Percentiles rank a stretch among this genome's conserved stretches.
These are phyloP conservation scores for Hucho hucho DNA, from an alignment of 2,113 vertebrate genomes.

Conservation along the genomic window DNA sequence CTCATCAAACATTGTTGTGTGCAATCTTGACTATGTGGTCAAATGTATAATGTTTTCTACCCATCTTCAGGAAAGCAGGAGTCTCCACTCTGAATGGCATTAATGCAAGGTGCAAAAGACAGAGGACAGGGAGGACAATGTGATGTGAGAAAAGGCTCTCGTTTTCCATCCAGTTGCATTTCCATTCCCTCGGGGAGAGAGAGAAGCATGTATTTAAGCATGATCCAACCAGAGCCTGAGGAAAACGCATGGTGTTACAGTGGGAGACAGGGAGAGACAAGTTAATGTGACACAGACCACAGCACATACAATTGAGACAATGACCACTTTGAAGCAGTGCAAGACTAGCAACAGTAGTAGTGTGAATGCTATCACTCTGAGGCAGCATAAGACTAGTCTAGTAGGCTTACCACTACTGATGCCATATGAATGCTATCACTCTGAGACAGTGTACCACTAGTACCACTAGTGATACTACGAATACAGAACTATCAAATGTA, in stretches of 20 bases:
- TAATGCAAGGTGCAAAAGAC: neutral
- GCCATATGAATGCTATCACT: neutral
- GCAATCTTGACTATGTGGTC: slow-evolving; percentile 2
- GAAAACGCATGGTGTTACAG: neutral
- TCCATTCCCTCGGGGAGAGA: neutral
- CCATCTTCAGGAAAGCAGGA: neutral
- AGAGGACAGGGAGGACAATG: neutral
- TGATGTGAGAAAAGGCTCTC: neutral
- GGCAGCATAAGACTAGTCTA: neutral
- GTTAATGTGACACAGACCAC: slow-evolving; percentile 10
- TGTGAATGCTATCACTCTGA: neutral
- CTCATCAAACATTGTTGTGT: neutral
- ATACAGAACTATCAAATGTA: no score
- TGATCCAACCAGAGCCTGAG: neutral
- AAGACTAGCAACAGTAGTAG: neutral
- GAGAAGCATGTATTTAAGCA: neutral
- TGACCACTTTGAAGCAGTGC: neutral
- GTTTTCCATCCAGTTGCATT: neutral
- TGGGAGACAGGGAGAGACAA: slow-evolving; percentile 9
- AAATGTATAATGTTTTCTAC: slow-evolving; percentile 2
- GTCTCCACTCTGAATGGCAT: neutral
- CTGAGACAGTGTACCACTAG: neutral
- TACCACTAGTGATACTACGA: no score
- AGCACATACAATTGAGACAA: neutral
- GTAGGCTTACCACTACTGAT: no score